Percentiles rank a stretch among this genome's conserved stretches.
phyloP scores from a whole-genome alignment of 37 sponge, comb jelly and placozoan species.

The Ephydatia muelleri region DNA sequence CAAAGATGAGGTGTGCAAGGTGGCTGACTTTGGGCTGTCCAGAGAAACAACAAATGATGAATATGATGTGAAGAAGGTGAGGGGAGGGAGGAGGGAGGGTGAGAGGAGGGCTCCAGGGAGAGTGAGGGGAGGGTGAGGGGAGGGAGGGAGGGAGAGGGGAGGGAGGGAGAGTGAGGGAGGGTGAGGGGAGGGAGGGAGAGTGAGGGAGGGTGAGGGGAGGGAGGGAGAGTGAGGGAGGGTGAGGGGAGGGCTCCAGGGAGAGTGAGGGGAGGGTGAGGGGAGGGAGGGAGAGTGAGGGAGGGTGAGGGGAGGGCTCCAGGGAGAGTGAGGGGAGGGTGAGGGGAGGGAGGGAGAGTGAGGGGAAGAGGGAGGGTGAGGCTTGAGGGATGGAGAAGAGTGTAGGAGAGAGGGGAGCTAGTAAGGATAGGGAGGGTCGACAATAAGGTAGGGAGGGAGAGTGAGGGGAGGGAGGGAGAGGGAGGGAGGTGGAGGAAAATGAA shows the following conservation, averaged over 20 bases:
- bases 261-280: not conserved
- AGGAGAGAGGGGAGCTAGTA: not conserved
- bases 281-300: not conserved
- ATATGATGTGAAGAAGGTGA: not conserved
- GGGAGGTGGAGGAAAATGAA: not conserved
- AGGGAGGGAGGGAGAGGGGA: too few relatives aligned
- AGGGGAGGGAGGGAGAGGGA: not conserved
- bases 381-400: not conserved
- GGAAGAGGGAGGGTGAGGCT: not conserved
- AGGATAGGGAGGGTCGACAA: not conserved
- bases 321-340: not conserved
- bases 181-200: too few relatives aligned
- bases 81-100: not conserved
- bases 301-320: not conserved
- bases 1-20: slow-evolving; percentile 69
- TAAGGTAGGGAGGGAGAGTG: too few relatives aligned
- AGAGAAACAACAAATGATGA: not conserved
- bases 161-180: too few relatives aligned
- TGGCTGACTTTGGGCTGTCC: slow-evolving; percentile 93
- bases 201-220: not conserved
- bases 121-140: not conserved
- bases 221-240: not conserved
- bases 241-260: not conserved
- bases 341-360: not conserved
- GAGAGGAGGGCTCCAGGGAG: too few relatives aligned